Evolutionary conservation across 1,140 invertebrate genomes (phyloP), one percentile per base, ranked within the genome.

Genomic region (Nymphalis io): DNA sequence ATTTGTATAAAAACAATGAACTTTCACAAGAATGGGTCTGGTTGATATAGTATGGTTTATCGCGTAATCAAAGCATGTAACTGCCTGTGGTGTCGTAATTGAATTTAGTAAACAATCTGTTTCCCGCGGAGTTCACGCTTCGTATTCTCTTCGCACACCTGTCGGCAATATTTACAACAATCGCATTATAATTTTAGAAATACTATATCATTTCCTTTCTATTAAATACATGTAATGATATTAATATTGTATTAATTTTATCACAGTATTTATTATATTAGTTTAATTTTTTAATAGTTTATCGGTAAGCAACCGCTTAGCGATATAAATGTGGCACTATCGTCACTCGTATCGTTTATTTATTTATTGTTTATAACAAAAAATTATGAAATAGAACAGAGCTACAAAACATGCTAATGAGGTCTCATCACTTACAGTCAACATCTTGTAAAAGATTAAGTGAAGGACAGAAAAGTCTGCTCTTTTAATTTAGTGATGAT

Each of bases 31-130:
- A 72, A 72, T 51, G 16, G 60, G 76, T 62, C 78, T 77, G 78
- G 80, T 87, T 88, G 87, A 88, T 89, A 81, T 82, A 82, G 82
- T 73, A 76, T 72, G 76, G 84, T 84, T 82, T 82, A 85, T 84
- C 78, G 78, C 79, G 72, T 74, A 87, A 86, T 88, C 82, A 87
- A 74, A 84, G 80, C 68, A 46, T 75, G 78, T 73, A 74, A 76
- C 71, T 78, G 72, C 85, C 72, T 85, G 85, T 80, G 79, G 73
- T 75, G 75, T 71, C 68, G 76, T 91, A 91, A 91, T 90, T 89
- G 81, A 84, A 87, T 91, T 91, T 91, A 75, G 82, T 81, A 79
- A 90, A 90, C 89, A 88, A 90, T 91, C 79, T 81, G 81, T 91
- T 89, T 80, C 80, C 76, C 83, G 80, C 70, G 55, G 61, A 42